A percentile compares a stretch with the other conserved stretches of the same genome.
Conservation (phyloP, 1,140 invertebrate species). For the Vanessa atalanta region DNA sequence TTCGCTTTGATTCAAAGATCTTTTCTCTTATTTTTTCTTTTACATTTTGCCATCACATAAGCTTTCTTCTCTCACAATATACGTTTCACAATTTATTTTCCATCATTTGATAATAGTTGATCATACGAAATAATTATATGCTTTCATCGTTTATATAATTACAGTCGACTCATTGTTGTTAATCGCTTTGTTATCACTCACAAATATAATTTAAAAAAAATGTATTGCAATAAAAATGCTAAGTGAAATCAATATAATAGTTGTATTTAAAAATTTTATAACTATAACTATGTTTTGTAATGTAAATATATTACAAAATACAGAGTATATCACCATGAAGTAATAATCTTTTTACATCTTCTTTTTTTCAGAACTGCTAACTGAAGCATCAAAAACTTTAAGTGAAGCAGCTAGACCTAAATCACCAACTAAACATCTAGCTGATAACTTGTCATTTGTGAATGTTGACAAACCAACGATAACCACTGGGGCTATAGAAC, state of each 20-base stretch:
- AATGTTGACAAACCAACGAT: conserved; percentile 78
- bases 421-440: conserved; percentile 75
- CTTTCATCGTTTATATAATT: conserved; percentile 19
- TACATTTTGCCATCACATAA: conserved; percentile 52
- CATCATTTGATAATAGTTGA: neutral
- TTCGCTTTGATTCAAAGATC: conserved; percentile 76
- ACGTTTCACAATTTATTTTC: conserved; percentile 6
- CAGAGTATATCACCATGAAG: neutral
- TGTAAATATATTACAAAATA: neutral
- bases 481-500: conserved; percentile 69
- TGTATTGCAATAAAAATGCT: no score
- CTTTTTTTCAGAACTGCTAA: conserved; percentile 69
- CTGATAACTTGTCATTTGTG: conserved; percentile 75
- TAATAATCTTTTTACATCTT: conserved; percentile 36
- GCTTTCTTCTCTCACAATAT: conserved; percentile 57
- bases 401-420: conserved; percentile 66
- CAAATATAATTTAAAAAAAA: neutral
- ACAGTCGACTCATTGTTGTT: neutral
- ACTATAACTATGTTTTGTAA: neutral
- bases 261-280: neutral
- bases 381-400: conserved; percentile 60
- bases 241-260: neutral
- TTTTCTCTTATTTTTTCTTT: conserved; percentile 51
- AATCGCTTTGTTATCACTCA: conserved; percentile 1
- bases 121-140: neutral